Conservation (phyloP, 2,113 vertebrate species). For the Petromus typicus region DNA sequence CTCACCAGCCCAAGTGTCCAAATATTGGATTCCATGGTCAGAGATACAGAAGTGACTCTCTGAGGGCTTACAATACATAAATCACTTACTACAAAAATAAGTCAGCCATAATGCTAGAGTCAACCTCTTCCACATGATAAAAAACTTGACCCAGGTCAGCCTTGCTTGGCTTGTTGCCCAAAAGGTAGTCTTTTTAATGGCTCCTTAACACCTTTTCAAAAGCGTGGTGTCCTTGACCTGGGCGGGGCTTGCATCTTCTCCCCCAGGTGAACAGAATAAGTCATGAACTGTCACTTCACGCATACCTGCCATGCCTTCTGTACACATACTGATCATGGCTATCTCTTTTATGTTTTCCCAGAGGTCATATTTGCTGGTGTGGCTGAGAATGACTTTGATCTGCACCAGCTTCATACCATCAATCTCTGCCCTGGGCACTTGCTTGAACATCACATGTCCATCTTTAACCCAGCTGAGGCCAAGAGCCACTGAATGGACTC, state of each 20-base stretch:
- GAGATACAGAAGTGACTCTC: neutral
- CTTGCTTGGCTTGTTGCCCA: constrained; percentile 80
- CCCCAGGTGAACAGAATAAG: neutral
- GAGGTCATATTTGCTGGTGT: neutral
- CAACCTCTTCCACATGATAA: constrained; percentile 89
- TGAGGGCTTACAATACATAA: neutral
- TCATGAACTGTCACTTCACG: neutral
- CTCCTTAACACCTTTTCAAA: constrained; percentile 85
- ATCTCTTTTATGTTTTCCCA: neutral
- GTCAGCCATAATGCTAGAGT: constrained; percentile 84
- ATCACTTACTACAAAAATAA: constrained; percentile 92
- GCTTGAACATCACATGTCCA: neutral
- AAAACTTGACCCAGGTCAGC: constrained; percentile 91
- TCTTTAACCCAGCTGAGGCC: neutral
- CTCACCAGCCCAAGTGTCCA: too few species aligned
- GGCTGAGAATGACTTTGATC: neutral
- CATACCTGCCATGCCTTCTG: neutral
- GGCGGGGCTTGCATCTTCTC: neutral
- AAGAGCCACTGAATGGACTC: neutral
- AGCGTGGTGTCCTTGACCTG: neutral
- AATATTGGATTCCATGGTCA: neutral
- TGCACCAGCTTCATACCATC: neutral
- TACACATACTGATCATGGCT: neutral
- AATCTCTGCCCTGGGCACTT: neutral
- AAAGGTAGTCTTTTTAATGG: constrained; percentile 86